Conservation (phyloP, 2,888 invertebrate genomes). For the Scaptodrosophila latifasciaeformis region DNA sequence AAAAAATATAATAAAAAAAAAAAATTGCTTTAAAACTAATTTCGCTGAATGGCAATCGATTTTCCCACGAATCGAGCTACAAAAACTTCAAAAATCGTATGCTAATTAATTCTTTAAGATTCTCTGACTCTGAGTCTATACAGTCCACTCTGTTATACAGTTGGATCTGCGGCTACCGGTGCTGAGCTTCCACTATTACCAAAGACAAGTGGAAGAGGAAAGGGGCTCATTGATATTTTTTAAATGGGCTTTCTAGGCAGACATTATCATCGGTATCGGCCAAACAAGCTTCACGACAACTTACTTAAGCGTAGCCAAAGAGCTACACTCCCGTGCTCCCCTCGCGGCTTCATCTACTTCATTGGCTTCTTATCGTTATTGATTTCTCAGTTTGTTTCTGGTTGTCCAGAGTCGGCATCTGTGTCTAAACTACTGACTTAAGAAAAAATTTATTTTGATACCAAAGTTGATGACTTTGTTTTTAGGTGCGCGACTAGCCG, state of each 20-base stretch:
- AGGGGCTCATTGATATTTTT: conserved; percentile 54
- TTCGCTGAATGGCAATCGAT: conserved; percentile 12
- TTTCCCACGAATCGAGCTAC: conserved; percentile 57
- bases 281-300: conserved; percentile 57
- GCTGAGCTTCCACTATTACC: conserved; percentile 40
- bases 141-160: too few species aligned
- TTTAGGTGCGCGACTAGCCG: neutral
- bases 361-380: too few species aligned
- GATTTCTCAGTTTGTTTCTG: conserved; percentile 20
- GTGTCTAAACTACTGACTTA: neutral
- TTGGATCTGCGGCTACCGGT: neutral
- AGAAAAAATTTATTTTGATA: too few species aligned
- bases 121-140: too few species aligned
- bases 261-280: too few species aligned
- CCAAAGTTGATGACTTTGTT: neutral
- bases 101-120: conserved; percentile 59
- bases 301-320: conserved; percentile 47
- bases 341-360: too few species aligned
- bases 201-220: too few species aligned
- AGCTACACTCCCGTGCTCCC: neutral
- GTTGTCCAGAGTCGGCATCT: conserved; percentile 5
- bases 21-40: conserved; percentile 30
- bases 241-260: conserved; percentile 59
- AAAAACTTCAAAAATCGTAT: conserved; percentile 47
- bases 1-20: neutral